A percentile compares a stretch with the other conserved stretches of the same genome.
Evolutionary conservation across 2,797 vertebrate species (phyloP).

Genomic region (Lithobates sylvaticus): DNA sequence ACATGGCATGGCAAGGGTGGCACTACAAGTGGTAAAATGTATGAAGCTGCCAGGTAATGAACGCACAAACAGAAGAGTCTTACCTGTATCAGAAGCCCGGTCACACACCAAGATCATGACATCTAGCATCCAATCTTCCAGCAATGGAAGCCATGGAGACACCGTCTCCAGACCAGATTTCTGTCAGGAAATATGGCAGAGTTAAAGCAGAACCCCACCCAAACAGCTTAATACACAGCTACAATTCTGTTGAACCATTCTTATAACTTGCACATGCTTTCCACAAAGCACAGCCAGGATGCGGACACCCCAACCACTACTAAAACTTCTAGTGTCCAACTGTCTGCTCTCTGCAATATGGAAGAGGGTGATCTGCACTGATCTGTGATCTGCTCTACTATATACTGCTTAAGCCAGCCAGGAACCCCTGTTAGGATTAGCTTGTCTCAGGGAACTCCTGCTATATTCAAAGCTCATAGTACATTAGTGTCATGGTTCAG

Average conservation of each 20-base stretch:
- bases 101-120: constrained; percentile 97
- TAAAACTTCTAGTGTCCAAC: not conserved
- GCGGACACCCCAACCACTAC: not conserved
- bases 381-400: not conserved
- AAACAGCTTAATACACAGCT: not conserved
- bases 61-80: constrained; percentile 47
- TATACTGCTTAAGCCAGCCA: too few relatives aligned
- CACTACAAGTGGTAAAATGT: too few relatives aligned
- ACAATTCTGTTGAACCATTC: not conserved
- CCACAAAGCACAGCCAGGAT: not conserved
- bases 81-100: constrained; percentile 89
- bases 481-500: too few relatives aligned
- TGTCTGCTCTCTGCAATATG: not conserved
- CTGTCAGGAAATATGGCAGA: constrained; percentile 69
- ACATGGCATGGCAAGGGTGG: too few relatives aligned
- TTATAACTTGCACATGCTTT: not conserved
- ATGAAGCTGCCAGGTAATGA: too few relatives aligned
- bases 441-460: too few relatives aligned
- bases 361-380: not conserved
- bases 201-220: not conserved
- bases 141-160: constrained; percentile 88
- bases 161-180: constrained; percentile 86
- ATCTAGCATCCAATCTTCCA: constrained; percentile 90
- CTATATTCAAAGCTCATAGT: too few relatives aligned
- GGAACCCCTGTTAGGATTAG: too few relatives aligned